These are phyloP conservation scores for Melanotaenia parkinsoni DNA, from an alignment of 2,797 vertebrate species.

Conservation along the genomic window DNA sequence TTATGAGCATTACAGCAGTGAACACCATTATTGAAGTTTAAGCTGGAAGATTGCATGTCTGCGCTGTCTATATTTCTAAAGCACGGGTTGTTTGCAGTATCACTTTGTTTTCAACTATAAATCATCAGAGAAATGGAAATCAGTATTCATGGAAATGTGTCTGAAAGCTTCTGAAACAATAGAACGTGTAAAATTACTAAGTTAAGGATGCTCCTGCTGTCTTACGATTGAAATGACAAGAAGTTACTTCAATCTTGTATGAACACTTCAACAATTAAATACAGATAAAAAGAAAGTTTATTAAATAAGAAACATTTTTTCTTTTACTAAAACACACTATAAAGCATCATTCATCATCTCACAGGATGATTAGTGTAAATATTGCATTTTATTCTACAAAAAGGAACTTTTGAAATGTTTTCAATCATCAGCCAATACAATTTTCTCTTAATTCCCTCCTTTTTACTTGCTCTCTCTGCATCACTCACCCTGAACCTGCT, in stretches of 20 bases:
- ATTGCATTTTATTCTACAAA: conserved; percentile 11
- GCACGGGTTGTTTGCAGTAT: not conserved
- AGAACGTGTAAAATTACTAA: not conserved
- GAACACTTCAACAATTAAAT: conserved; percentile 1
- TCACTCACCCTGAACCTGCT: conserved; percentile 49
- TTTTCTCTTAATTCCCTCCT: conserved; percentile 9
- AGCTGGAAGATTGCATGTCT: no score
- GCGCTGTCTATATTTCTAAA: no score
- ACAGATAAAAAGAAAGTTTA: conserved; percentile 28
- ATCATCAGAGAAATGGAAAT: not conserved
- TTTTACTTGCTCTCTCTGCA: conserved; percentile 23
- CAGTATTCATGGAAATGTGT: not conserved
- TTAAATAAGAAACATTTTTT: conserved; percentile 11
- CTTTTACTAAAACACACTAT: conserved; percentile 7
- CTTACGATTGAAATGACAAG: not conserved
- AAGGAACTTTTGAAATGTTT: not conserved
- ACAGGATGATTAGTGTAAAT: not conserved
- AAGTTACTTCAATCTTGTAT: not conserved
- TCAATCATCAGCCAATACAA: conserved; percentile 16
- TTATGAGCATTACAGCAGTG: no score
- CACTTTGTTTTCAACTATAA: not conserved
- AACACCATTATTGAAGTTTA: no score
- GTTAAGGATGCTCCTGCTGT: not conserved
- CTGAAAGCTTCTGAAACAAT: not conserved
- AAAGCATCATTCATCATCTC: not conserved